These are phyloP conservation scores for Clarias macrocephalus DNA, from an alignment of 2,113 vertebrate species.

Conservation along the genomic window DNA sequence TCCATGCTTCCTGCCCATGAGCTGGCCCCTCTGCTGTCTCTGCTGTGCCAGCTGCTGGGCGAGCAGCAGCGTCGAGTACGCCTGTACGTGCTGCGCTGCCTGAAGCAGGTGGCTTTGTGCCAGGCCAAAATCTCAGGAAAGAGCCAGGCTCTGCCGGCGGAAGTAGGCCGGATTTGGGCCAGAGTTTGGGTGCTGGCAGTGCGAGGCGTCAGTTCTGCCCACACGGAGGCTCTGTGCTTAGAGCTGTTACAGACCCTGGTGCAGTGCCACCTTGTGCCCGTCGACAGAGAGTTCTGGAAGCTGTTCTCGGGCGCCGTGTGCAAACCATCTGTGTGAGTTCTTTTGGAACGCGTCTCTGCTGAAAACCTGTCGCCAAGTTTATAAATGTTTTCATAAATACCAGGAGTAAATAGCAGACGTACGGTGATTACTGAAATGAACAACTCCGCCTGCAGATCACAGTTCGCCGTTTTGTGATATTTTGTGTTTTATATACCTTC, in stretches of 20 bases:
- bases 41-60: conserved; percentile 82
- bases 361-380: not conserved
- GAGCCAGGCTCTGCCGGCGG: conserved; percentile 65
- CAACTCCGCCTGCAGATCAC: not conserved
- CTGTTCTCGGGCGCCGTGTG: conserved; percentile 85
- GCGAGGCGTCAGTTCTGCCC: conserved; percentile 82
- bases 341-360: not conserved
- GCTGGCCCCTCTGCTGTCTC: conserved; percentile 75
- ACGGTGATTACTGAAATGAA: not conserved
- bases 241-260: conserved; percentile 83
- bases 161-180: conserved; percentile 83
- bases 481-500: not conserved
- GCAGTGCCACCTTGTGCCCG: conserved; percentile 76
- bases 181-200: conserved; percentile 86
- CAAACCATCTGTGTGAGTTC: conserved; percentile 85
- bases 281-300: conserved; percentile 92
- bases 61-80: conserved; percentile 84
- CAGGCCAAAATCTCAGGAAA: conserved; percentile 74
- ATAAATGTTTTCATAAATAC: conserved; percentile 5
- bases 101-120: conserved; percentile 83
- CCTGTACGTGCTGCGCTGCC: conserved; percentile 82
- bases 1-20: conserved; percentile 78
- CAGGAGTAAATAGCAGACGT: not conserved
- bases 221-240: conserved; percentile 81
- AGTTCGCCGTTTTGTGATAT: too few species aligned